phyloP scores from a whole-genome alignment of 2,888 invertebrate genomes.

The Temnothorax ravouxi region DNA sequence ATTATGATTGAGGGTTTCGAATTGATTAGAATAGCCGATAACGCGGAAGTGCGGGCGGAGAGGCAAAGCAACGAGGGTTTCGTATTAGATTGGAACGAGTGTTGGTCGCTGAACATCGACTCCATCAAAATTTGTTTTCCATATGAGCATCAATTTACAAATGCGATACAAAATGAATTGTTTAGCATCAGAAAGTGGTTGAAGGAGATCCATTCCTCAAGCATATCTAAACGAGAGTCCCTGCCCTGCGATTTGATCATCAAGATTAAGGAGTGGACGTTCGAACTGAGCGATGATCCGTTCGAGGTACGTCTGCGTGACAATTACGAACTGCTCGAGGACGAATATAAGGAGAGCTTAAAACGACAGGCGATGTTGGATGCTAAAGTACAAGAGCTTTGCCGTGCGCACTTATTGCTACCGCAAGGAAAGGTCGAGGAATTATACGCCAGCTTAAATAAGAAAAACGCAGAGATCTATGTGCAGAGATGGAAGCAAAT shows the following conservation, averaged over 20 bases:
- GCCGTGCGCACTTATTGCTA: slow-evolving; percentile 93
- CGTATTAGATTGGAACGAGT: slow-evolving; percentile 90
- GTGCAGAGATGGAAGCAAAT: slow-evolving; percentile 94
- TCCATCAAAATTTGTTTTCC: slow-evolving; percentile 93
- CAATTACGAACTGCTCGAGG: slow-evolving; percentile 97
- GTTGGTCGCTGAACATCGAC: slow-evolving; percentile 90
- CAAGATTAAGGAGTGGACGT: slow-evolving; percentile 94
- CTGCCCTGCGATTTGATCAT: slow-evolving; percentile 96
- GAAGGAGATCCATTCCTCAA: slow-evolving; percentile 91
- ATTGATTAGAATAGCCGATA: slow-evolving; percentile 88
- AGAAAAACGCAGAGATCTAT: slow-evolving; percentile 98
- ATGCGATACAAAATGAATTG: slow-evolving; percentile 95
- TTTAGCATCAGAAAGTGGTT: slow-evolving; percentile 98
- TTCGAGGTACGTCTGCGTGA: slow-evolving; percentile 98
- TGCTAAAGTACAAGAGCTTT: slow-evolving; percentile 94
- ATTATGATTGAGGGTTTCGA: slow-evolving; percentile 91
- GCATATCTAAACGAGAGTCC: slow-evolving; percentile 89
- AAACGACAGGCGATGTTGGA: slow-evolving; percentile 96
- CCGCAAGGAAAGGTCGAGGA: slow-evolving; percentile 96
- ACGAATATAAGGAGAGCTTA: slow-evolving; percentile 97
- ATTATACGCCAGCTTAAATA: slow-evolving; percentile 94
- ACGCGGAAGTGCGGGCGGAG: slow-evolving; percentile 90
- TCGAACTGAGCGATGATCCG: slow-evolving; percentile 99
- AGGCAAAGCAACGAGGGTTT: slow-evolving; percentile 92
- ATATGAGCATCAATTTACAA: slow-evolving; percentile 95